Conservation (phyloP, 1,140 invertebrate species). For the Zaprionus vittiger region DNA sequence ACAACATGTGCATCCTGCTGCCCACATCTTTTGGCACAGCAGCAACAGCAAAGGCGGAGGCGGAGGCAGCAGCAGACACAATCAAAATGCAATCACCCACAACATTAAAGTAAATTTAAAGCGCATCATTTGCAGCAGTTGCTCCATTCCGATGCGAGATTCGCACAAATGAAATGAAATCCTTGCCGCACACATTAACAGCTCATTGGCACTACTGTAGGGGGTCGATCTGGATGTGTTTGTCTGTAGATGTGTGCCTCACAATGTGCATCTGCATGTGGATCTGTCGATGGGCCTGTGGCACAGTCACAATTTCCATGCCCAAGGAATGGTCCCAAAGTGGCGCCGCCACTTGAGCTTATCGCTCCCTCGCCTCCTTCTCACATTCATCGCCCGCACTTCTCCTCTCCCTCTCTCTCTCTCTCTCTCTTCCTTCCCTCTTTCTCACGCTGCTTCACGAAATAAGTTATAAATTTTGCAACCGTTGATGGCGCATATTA, state of each 20-base stretch:
- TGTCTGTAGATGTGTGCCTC: conserved; percentile 1
- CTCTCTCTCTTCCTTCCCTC: conserved; percentile 3
- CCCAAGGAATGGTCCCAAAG: conserved; percentile 48
- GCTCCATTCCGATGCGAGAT: conserved; percentile 17
- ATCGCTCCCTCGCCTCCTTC: conserved; percentile 8
- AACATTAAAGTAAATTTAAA: conserved; percentile 73
- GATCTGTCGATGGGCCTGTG: conserved; percentile 18
- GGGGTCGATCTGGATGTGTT: conserved; percentile 52
- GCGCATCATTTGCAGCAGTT: conserved; percentile 41
- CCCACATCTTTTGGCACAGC: conserved; percentile 65
- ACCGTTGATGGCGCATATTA: conserved; percentile 82
- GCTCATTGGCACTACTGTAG: conserved; percentile 80
- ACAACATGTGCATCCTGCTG: conserved; percentile 54
- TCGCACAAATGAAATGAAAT: conserved; percentile 71
- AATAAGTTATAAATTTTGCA: conserved; percentile 83
- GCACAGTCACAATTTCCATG: conserved; percentile 33
- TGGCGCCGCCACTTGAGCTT: conserved; percentile 68
- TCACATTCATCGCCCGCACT: neutral
- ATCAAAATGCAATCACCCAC: conserved; percentile 81
- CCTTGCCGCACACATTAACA: conserved; percentile 81
- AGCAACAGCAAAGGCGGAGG: neutral
- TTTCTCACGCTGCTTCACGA: conserved; percentile 43
- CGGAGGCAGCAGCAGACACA: conserved; percentile 35
- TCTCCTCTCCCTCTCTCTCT: conserved; percentile 12
- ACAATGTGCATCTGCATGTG: conserved; percentile 4